These are phyloP conservation scores for Leptopilina clavipes DNA, from an alignment of 1,140 invertebrate species.

Conservation along the genomic window DNA sequence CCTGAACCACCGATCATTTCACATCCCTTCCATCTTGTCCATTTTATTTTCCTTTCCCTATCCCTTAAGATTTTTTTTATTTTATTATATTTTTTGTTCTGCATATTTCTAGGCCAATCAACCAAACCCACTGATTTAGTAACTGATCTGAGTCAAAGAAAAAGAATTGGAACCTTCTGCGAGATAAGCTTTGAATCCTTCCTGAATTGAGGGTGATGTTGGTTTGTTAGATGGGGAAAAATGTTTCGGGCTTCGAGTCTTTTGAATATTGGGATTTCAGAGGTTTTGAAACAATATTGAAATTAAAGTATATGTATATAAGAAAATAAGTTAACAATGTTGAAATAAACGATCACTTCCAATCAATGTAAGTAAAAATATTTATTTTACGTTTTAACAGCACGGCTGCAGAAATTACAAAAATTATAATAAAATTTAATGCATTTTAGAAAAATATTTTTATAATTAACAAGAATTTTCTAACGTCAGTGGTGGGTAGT, in stretches of 20 bases:
- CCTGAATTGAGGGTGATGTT: conserved; percentile 47
- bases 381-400: too few species aligned
- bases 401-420: too few species aligned
- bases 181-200: neutral
- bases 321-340: too few species aligned
- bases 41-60: conserved; percentile 49
- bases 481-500: too few species aligned
- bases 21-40: conserved; percentile 37
- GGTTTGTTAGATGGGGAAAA: conserved; percentile 59
- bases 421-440: too few species aligned
- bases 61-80: conserved; percentile 46
- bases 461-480: too few species aligned
- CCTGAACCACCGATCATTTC: too few species aligned
- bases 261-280: neutral
- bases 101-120: conserved; percentile 55
- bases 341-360: too few species aligned
- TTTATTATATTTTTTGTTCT: conserved; percentile 47
- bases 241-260: neutral
- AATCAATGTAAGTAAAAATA: too few species aligned
- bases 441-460: too few species aligned
- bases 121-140: conserved; percentile 43
- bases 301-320: too few species aligned
- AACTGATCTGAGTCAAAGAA: conserved; percentile 32
- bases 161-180: conserved; percentile 33
- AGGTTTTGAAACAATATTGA: neutral